Evolutionary conservation across 2,797 vertebrate species (phyloP), one percentile per base, ranked within the genome.

Genomic region (Sardinella longiceps): DNA sequence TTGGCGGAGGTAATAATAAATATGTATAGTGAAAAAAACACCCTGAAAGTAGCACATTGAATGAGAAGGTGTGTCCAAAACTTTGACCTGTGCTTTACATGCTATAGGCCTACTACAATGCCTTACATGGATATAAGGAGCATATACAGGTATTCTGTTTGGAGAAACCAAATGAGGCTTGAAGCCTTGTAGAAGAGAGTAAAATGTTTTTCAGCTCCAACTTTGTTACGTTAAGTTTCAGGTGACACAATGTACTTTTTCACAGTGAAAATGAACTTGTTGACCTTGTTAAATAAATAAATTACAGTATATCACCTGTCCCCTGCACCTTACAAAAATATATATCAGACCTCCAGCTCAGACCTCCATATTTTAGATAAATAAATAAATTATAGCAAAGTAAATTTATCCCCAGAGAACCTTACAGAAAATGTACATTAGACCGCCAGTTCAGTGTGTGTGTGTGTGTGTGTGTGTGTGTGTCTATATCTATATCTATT

Each of bases 271-370:
- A 43, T 77, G 37, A 43, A 43, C 37, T 23, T 18, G 5, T 18
- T 77, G 70, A 43, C 33, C 70, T 77, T 43, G 70, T 77, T 60
- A n/a, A n/a, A n/a, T 39, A 23, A 77, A 77, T 43, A 43, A 77
- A 77, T 28, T n/a, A n/a, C n/a, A n/a, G n/a, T n/a, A n/a, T n/a
- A n/a, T n/a, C n/a, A n/a, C n/a, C n/a, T n/a, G n/a, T n/a, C n/a
- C n/a, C n/a, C n/a, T n/a, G n/a, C n/a, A n/a, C n/a, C n/a, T n/a
- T n/a, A n/a, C n/a, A n/a, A n/a, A n/a, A n/a, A n/a, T n/a, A n/a
- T n/a, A n/a, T n/a, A n/a, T n/a, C n/a, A n/a, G n/a, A n/a, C n/a
- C n/a, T n/a, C n/a, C n/a, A n/a, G n/a, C n/a, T n/a, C n/a, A n/a
- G n/a, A n/a, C n/a, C n/a, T n/a, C n/a, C n/a, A n/a, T n/a, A n/a